A percentile compares a stretch with the other conserved stretches of the same genome.
These are phyloP conservation scores for Nothocercus nigrocapillus DNA, from an alignment of 2,113 vertebrate genomes.

Conservation along the genomic window DNA sequence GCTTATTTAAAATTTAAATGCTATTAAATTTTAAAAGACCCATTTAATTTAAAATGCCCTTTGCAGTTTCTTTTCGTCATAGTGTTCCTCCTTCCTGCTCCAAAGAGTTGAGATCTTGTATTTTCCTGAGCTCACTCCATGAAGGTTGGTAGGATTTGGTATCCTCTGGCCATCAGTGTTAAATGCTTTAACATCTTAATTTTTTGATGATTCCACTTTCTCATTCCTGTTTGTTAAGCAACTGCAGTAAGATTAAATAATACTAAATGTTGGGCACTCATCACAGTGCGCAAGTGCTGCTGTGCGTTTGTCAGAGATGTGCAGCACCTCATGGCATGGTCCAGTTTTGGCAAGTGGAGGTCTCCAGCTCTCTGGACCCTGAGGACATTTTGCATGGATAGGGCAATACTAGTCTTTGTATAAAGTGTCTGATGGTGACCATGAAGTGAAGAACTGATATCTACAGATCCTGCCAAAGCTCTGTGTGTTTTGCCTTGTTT, in stretches of 20 bases:
- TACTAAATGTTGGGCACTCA: background rate
- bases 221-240: background rate
- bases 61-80: background rate
- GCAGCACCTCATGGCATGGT: background rate
- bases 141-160: background rate
- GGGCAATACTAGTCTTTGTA: background rate
- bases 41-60: conserved; percentile 28
- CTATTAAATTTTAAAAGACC: conserved; percentile 31
- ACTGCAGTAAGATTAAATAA: background rate
- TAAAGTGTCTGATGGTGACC: background rate
- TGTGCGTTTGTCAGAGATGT: accelerated
- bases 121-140: accelerated
- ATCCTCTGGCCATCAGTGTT: background rate
- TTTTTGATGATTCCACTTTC: background rate
- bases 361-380: background rate
- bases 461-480: background rate
- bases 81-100: background rate
- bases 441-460: accelerated
- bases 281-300: background rate
- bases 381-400: background rate
- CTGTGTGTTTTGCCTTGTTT: accelerated
- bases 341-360: background rate
- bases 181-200: background rate
- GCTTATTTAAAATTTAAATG: conserved; percentile 42
- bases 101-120: background rate